Evolutionary conservation across 2,797 vertebrate genomes (phyloP), one percentile per base, ranked within the genome.

Genomic region (Carapus acus): DNA sequence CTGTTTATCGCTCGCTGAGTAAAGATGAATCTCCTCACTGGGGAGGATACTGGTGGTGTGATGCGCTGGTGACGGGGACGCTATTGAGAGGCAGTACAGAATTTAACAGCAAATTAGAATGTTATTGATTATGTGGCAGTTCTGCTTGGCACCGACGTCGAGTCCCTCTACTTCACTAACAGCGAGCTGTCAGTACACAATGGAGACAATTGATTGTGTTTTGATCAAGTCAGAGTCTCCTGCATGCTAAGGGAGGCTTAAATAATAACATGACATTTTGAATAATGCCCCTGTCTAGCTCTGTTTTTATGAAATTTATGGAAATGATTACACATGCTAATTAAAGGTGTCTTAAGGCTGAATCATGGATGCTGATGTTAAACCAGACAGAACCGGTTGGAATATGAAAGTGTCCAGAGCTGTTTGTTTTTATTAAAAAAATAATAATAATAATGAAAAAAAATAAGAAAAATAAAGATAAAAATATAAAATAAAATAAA

Each of bases 61-160:
- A 20, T 34, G 27, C 2, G 12, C 24, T 61, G 52, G 65, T 69
- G 62, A 67, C 57, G 55, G 57, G 61, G 42, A 57, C 13, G 15
- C 48, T 65, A 57, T 52, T 57, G 51, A 68, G 54, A 64, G 36
- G 34, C 54, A 12, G 9, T 50, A 17, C 31, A 24, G 43, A 61
- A 49, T 19, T 8, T 36, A 59, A 50, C 54, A 74, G 61, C 54
- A 72, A 69, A 67, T 77, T 62, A 38, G 58, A 63, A 42, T 41
- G 23, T 19, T 66, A 76, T 75, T 61, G 67, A 81, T 70, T 80
- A 69, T 20, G 55, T 62, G 59, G 42, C 62, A 61, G 49, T 58
- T 70, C 47, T 62, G 22, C 48, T 66, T 49, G 49, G 42, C 38
- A 43, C 54, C 46, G 51, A 55, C 54, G 56, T 73, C 40, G 56